These are phyloP conservation scores for Oreochromis spilurus DNA, from an alignment of 2,113 vertebrate genomes.

Conservation along the genomic window DNA sequence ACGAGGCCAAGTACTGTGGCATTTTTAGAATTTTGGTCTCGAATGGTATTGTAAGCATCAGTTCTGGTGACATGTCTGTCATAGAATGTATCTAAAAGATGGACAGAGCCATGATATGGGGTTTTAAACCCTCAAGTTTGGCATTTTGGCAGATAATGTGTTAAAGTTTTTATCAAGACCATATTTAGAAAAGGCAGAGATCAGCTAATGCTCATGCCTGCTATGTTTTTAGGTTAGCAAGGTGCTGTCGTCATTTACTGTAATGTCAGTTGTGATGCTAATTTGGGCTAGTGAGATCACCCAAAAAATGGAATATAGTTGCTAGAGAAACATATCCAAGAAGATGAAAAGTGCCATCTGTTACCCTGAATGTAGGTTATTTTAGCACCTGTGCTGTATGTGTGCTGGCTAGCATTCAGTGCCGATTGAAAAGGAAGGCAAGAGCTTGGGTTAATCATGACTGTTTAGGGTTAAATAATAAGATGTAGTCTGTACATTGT, in stretches of 20 bases:
- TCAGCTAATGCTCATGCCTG: not conserved
- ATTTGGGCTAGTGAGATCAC: not conserved
- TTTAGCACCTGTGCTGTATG: not conserved
- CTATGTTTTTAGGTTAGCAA: not conserved
- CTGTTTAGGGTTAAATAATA: not conserved
- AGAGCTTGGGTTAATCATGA: accelerated
- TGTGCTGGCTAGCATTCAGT: not conserved
- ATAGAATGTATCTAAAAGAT: not conserved
- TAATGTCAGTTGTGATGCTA: not conserved
- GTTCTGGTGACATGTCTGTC: not conserved
- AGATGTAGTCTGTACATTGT: accelerated
- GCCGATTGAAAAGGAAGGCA: not conserved
- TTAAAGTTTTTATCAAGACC: not conserved
- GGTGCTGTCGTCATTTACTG: not conserved
- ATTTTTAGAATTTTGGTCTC: not conserved
- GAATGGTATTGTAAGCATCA: not conserved
- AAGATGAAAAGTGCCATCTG: not conserved
- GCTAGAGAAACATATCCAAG: not conserved
- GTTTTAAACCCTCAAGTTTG: not conserved
- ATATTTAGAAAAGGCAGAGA: not conserved
- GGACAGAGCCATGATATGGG: not conserved
- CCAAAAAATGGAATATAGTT: not conserved
- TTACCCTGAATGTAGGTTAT: not conserved
- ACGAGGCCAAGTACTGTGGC: not conserved
- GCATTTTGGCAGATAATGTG: not conserved